A percentile compares a stretch with the other conserved stretches of the same genome.
Conservation (phyloP, 2,888 invertebrate species). For the Caenorhabditis sp. region DNA sequence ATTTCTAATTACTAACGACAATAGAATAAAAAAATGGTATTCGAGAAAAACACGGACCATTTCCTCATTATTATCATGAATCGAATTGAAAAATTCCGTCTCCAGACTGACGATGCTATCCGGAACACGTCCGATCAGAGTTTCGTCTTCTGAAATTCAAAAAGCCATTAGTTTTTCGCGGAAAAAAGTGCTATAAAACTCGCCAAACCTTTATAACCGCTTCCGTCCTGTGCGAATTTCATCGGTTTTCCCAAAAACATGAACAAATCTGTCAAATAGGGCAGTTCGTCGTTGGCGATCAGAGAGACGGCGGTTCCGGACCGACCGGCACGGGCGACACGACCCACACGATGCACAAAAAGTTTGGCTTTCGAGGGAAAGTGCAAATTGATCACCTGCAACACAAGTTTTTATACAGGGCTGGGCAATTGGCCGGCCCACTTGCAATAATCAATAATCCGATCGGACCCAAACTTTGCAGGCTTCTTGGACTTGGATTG, state of each 20-base stretch:
- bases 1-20: no score
- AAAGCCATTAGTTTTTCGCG: not conserved
- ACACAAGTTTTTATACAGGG: no score
- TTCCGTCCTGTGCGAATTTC: constrained; percentile 79
- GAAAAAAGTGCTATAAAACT: no score
- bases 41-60: constrained; percentile 36
- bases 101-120: constrained; percentile 88
- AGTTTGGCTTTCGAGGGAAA: constrained; percentile 97
- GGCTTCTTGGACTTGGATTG: no score
- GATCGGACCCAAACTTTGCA: no score
- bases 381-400: constrained; percentile 91
- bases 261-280: constrained; percentile 93
- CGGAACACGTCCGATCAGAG: constrained; percentile 87
- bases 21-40: not conserved
- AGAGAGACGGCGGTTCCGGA: constrained; percentile 91
- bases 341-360: constrained; percentile 97
- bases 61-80: constrained; percentile 84
- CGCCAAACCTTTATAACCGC: constrained; percentile 66
- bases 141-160: constrained; percentile 61
- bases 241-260: constrained; percentile 90
- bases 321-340: constrained; percentile 79
- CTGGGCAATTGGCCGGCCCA: no score
- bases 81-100: constrained; percentile 85
- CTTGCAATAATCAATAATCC: no score
- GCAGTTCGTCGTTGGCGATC: constrained; percentile 90